Evolutionary conservation across 2,797 vertebrate genomes (phyloP).

Genomic region (Apodemus agrarius): DNA sequence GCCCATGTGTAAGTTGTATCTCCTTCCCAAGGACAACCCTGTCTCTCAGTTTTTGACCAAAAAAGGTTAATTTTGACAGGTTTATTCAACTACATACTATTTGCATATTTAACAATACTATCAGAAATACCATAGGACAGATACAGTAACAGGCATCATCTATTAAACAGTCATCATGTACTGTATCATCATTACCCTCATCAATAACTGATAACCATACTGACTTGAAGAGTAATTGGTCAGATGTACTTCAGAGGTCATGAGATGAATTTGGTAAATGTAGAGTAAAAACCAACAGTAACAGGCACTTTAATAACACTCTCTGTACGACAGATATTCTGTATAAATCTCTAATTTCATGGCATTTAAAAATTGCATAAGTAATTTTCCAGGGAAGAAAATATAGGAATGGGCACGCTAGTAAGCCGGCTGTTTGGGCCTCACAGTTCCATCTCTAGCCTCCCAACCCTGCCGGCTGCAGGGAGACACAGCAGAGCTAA

Average conservation of each 20-base stretch:
- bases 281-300: background rate
- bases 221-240: background rate
- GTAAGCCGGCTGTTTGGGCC: fast-evolving
- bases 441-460: background rate
- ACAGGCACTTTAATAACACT: background rate
- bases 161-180: background rate
- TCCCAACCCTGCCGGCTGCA: background rate
- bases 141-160: background rate
- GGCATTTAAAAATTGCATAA: background rate
- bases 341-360: background rate
- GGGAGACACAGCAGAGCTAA: background rate
- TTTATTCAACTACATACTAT: background rate
- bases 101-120: background rate
- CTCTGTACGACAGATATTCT: background rate
- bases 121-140: background rate
- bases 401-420: background rate
- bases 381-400: background rate
- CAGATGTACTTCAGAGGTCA: background rate
- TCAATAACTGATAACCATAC: background rate
- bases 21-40: background rate
- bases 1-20: background rate
- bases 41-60: background rate
- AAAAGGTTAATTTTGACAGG: background rate
- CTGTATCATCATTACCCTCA: background rate
- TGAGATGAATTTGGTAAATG: background rate